Conservation (phyloP, 2,113 vertebrate species). For the Alexandromys fortis region DNA sequence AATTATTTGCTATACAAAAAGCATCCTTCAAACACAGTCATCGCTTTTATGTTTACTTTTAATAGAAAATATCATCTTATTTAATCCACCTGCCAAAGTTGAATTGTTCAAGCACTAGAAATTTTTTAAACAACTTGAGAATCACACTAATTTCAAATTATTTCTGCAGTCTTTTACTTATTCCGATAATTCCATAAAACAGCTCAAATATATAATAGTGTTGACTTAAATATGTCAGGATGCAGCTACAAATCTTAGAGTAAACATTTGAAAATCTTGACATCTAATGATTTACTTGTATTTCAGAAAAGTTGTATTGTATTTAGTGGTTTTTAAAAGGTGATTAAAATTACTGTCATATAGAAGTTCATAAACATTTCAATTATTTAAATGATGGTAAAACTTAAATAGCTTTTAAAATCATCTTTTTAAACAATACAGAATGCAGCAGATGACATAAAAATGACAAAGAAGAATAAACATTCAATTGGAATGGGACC, state of each 20-base stretch:
- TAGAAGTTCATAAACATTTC: slow-evolving; percentile 11
- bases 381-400: not conserved
- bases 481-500: slow-evolving; percentile 78
- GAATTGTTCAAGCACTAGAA: slow-evolving; percentile 13
- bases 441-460: not conserved
- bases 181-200: not conserved
- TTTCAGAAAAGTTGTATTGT: not conserved
- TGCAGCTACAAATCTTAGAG: not conserved
- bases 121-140: not conserved
- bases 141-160: not conserved
- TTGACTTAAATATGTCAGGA: not conserved
- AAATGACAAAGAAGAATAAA: not conserved
- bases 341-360: not conserved
- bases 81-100: not conserved
- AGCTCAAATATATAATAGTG: not conserved
- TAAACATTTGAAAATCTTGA: slow-evolving; percentile 26
- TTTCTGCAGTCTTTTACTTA: not conserved
- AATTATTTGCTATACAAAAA: not conserved
- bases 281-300: not conserved
- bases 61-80: slow-evolving; percentile 22
- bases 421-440: slow-evolving; percentile 53
- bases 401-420: slow-evolving; percentile 38
- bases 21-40: not conserved
- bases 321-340: not conserved
- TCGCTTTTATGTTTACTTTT: not conserved